Conservation (phyloP, 2,888 invertebrate genomes). For the Romanomermis culicivorax region DNA sequence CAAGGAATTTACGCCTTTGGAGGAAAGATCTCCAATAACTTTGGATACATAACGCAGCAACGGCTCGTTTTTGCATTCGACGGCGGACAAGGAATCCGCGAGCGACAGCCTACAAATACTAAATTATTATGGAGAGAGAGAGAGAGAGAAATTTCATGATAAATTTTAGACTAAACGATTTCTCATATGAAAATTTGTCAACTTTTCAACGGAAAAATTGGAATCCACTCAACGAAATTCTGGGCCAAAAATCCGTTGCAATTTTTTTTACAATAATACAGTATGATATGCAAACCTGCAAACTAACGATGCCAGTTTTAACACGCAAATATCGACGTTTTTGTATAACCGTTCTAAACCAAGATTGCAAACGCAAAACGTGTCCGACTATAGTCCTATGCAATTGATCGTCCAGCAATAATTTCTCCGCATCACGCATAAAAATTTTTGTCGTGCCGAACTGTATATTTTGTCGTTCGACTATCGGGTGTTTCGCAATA, state of each 20-base stretch:
- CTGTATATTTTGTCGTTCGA: conserved; percentile 74
- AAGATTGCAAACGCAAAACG: conserved; percentile 70
- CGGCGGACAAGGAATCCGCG: conserved; percentile 43
- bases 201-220: too few relatives aligned
- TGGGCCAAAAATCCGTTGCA: too few relatives aligned
- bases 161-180: too few relatives aligned
- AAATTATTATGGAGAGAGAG: too few relatives aligned
- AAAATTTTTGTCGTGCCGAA: conserved; percentile 66
- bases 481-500: conserved; percentile 48
- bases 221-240: too few relatives aligned
- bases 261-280: too few relatives aligned
- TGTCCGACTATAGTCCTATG: conserved; percentile 82
- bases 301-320: conserved; percentile 47
- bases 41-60: conserved; percentile 47
- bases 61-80: conserved; percentile 30
- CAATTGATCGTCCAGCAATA: conserved; percentile 66
- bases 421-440: conserved; percentile 75
- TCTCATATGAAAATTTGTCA: too few relatives aligned
- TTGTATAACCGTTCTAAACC: conserved; percentile 62
- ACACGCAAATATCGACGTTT: conserved; percentile 52
- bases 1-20: conserved; percentile 44
- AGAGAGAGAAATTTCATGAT: too few relatives aligned
- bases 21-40: conserved; percentile 51
- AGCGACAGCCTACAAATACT: conserved; percentile 40
- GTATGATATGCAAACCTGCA: conserved; percentile 43